Conservation (phyloP, 92 coral and sea anemone genomes). For the Heteractis magnifica region DNA sequence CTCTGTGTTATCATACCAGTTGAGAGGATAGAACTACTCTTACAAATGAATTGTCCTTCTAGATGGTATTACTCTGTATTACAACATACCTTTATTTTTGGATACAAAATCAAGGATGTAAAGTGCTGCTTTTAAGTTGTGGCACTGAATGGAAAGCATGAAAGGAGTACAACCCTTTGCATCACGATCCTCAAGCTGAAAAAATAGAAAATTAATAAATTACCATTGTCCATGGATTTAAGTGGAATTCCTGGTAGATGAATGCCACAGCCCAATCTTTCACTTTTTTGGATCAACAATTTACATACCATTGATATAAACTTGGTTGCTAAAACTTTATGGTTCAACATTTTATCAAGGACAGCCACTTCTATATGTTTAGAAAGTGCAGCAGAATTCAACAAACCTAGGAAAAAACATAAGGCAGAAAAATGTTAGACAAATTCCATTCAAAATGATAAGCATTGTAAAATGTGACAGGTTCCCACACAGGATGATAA, state of each 20-base stretch:
- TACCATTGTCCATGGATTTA: too few species aligned
- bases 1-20: too few species aligned
- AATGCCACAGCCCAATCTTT: not conserved
- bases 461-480: too few species aligned
- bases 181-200: conserved; percentile 74
- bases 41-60: too few species aligned
- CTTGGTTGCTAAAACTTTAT: conserved; percentile 48
- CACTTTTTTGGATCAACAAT: not conserved
- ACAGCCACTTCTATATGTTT: conserved; percentile 55
- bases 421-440: not conserved
- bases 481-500: too few species aligned
- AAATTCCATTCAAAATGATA: too few species aligned
- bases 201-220: not conserved
- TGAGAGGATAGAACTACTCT: too few species aligned
- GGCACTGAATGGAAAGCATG: conserved; percentile 80
- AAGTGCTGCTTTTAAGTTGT: conserved; percentile 79
- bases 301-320: conserved; percentile 77
- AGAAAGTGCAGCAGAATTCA: not conserved
- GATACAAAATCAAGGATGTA: conserved; percentile 75
- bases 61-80: too few species aligned
- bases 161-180: conserved; percentile 87
- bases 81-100: conserved; percentile 53
- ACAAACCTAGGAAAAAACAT: not conserved
- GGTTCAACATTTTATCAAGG: conserved; percentile 56
- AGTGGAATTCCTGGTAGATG: not conserved